Conservation (phyloP, 2,797 vertebrate species). For the Protonibea diacanthus region DNA sequence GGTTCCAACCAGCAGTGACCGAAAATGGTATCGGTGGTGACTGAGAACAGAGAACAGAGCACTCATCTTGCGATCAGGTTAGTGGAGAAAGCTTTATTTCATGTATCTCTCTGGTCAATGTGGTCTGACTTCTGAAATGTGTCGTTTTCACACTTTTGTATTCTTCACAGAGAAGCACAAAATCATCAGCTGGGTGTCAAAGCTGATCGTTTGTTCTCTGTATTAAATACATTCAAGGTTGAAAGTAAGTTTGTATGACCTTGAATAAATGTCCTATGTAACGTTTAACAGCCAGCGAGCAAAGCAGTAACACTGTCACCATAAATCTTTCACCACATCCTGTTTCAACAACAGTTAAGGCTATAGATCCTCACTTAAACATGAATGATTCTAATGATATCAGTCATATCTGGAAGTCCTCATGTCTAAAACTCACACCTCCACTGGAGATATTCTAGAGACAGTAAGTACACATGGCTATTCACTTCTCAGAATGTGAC, state of each 20-base stretch:
- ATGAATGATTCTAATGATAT: not conserved
- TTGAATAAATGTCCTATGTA: not conserved
- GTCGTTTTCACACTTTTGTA: not conserved
- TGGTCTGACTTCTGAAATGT: not conserved
- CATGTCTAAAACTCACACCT: not conserved
- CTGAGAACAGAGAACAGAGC: not conserved
- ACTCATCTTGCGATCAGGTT: slow-evolving; percentile 43
- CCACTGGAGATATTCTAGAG: not conserved
- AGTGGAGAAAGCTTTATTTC: slow-evolving; percentile 27
- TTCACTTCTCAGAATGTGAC: too few species aligned
- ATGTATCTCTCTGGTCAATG: not conserved
- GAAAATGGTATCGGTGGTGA: not conserved
- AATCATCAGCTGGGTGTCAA: not conserved
- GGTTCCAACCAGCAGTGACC: not conserved
- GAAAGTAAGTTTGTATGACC: not conserved
- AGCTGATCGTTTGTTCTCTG: not conserved
- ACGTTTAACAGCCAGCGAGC: not conserved
- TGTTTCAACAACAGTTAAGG: slow-evolving; percentile 17
- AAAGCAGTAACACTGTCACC: not conserved
- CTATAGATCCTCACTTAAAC: not conserved
- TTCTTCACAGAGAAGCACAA: not conserved
- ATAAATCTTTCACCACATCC: slow-evolving; percentile 59
- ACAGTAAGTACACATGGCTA: not conserved
- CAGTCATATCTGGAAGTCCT: not conserved
- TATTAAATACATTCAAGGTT: not conserved